Percentiles rank a stretch among this genome's conserved stretches.
Evolutionary conservation across 2,113 vertebrate species (phyloP).

Genomic region (Bungarus multicinctus): DNA sequence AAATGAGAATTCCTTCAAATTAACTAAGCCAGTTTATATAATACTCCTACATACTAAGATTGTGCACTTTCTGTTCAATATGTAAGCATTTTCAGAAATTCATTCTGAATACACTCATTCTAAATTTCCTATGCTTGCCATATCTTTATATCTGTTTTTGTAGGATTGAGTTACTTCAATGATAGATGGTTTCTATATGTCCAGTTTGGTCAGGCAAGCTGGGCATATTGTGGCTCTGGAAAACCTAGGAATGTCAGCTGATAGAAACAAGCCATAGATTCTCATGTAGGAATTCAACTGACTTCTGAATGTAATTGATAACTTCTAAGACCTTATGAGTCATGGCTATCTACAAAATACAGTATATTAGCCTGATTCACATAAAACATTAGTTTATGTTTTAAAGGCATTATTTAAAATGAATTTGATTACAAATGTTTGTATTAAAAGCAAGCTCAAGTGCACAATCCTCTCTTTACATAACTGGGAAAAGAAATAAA

Average conservation of each 20-base stretch:
- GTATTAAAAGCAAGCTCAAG: neutral
- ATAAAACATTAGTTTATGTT: neutral
- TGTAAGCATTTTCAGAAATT: neutral
- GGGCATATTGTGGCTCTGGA: neutral
- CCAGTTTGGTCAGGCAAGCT: neutral
- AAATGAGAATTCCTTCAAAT: neutral
- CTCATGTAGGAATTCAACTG: neutral
- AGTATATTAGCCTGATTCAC: neutral
- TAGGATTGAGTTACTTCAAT: neutral
- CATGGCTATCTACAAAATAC: neutral
- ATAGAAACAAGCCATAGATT: neutral
- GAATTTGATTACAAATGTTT: neutral
- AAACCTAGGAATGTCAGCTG: neutral
- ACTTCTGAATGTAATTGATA: neutral
- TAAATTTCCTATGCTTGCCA: neutral
- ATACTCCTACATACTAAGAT: neutral
- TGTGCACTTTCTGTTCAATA: neutral
- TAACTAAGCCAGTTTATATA: neutral
- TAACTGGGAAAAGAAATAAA: neutral
- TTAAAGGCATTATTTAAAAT: neutral
- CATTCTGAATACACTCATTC: neutral
- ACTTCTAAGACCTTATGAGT: neutral
- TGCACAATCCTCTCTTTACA: neutral
- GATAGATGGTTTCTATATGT: neutral
- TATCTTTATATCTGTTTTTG: neutral